Conservation (phyloP, 2,888 invertebrate genomes). For the Elegia similella region DNA sequence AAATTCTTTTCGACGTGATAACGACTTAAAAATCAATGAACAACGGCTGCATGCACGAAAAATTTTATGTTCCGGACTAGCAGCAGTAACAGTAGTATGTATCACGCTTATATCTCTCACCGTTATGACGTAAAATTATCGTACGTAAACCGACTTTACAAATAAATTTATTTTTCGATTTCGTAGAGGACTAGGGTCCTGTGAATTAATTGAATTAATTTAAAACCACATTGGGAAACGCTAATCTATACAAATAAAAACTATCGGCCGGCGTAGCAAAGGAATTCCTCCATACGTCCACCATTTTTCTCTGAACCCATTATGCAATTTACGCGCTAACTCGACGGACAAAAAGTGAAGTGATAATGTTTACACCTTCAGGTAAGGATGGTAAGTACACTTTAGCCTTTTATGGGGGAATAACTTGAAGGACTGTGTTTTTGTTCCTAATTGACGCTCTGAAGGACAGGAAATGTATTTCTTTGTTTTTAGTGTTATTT, state of each 20-base stretch:
- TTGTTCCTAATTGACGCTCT: not conserved
- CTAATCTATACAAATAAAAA: not conserved
- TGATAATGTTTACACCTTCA: not conserved
- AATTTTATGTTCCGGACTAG: too few species aligned
- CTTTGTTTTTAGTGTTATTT: too few species aligned
- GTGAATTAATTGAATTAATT: too few species aligned
- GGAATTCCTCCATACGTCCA: not conserved
- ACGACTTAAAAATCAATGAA: too few species aligned
- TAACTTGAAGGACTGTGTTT: not conserved
- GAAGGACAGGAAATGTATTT: not conserved
- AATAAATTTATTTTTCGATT: too few species aligned
- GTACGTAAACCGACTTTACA: too few species aligned
- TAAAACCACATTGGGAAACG: not conserved
- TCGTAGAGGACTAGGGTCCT: too few species aligned
- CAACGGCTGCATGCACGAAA: too few species aligned
- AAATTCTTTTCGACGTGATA: too few species aligned
- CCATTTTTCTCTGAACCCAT: not conserved
- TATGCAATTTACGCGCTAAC: not conserved
- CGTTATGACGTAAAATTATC: too few species aligned
- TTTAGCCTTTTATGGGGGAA: not conserved
- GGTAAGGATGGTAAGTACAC: not conserved
- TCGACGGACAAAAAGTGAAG: not conserved
- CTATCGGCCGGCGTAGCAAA: conserved; percentile 1
- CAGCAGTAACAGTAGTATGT: too few species aligned
- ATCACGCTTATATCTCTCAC: too few species aligned